Evolutionary conservation across 2,797 vertebrate species (phyloP).

Genomic region (Melanotaenia boesemani): DNA sequence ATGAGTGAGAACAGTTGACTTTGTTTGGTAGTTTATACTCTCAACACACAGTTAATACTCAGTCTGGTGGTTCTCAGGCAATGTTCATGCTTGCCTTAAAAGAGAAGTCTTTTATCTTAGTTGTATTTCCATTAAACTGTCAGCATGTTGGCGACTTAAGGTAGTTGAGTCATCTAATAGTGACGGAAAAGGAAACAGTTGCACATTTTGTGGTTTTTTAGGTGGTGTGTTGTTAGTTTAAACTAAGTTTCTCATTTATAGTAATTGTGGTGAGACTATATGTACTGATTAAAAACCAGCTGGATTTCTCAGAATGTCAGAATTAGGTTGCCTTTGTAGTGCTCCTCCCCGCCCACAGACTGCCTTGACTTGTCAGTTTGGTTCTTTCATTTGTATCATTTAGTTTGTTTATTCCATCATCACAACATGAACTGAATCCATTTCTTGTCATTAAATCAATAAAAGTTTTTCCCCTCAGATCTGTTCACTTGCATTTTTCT

Average conservation of each 20-base stretch:
- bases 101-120: not conserved
- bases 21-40: slow-evolving; percentile 13
- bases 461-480: slow-evolving; percentile 7
- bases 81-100: not conserved
- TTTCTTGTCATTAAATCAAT: slow-evolving; percentile 41
- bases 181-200: slow-evolving; percentile 68
- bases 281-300: not conserved
- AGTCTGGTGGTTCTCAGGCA: not conserved
- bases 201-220: slow-evolving; percentile 53
- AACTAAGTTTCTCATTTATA: slow-evolving; percentile 59
- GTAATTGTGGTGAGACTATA: slow-evolving; percentile 57
- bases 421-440: not conserved
- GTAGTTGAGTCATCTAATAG: slow-evolving; percentile 42
- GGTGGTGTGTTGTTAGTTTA: slow-evolving; percentile 30
- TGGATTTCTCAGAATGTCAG: slow-evolving; percentile 56
- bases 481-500: slow-evolving; percentile 36
- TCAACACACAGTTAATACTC: not conserved
- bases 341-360: slow-evolving; percentile 25
- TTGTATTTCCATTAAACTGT: slow-evolving; percentile 44
- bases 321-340: slow-evolving; percentile 16
- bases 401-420: slow-evolving; percentile 8
- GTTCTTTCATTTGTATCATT: slow-evolving; percentile 25
- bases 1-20: slow-evolving; percentile 34
- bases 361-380: not conserved
- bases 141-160: slow-evolving; percentile 28